Evolutionary conservation across 2,113 vertebrate genomes (phyloP).

Genomic region (Bufo bufo): DNA sequence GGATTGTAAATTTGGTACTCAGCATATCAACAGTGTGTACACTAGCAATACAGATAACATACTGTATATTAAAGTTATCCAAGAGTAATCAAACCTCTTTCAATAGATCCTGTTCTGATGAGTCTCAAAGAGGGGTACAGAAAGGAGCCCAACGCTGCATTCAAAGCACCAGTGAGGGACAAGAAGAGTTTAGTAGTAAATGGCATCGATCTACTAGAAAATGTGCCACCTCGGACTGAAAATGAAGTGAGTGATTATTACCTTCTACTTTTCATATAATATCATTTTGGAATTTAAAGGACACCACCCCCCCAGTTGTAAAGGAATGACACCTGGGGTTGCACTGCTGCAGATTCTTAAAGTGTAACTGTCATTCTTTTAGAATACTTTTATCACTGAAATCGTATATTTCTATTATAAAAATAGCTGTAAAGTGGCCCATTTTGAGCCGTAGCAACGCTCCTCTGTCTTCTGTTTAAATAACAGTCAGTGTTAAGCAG

Average conservation of each 20-base stretch:
- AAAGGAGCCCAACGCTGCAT: conserved; percentile 83
- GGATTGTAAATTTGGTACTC: too few relatives aligned
- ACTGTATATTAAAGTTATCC: neutral
- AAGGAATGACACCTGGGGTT: neutral
- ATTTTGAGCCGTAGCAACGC: too few relatives aligned
- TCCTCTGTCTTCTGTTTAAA: too few relatives aligned
- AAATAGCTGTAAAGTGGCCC: too few relatives aligned
- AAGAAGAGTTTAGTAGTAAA: conserved; percentile 93
- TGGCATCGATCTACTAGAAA: conserved; percentile 93
- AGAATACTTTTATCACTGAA: too few relatives aligned
- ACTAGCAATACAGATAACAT: neutral
- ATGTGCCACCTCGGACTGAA: conserved; percentile 92
- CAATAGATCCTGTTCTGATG: conserved; percentile 91
- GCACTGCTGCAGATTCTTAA: too few relatives aligned
- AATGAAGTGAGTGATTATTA: conserved; percentile 82
- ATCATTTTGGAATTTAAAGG: neutral
- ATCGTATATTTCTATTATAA: too few relatives aligned
- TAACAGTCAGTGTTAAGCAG: too few relatives aligned
- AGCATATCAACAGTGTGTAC: too few relatives aligned
- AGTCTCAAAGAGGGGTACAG: conserved; percentile 93
- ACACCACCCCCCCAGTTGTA: neutral
- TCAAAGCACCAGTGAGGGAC: conserved; percentile 88
- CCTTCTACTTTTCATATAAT: neutral
- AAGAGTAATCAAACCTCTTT: neutral
- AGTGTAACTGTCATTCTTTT: too few relatives aligned